phyloP scores from a whole-genome alignment of 1,140 invertebrate species.

The Nephotettix cincticeps region DNA sequence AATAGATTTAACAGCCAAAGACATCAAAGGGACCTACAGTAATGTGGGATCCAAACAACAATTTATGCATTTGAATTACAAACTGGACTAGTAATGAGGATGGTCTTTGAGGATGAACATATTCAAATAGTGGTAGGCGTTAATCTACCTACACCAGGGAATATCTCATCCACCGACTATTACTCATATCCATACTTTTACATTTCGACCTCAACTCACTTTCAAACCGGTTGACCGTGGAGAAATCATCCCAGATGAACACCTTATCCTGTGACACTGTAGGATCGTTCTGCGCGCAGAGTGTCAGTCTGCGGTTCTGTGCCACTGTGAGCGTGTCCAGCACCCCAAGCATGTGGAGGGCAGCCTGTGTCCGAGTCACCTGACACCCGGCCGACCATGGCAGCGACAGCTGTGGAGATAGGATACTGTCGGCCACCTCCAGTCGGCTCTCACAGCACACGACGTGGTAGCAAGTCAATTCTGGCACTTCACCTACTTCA shows the following conservation, averaged over 20 bases:
- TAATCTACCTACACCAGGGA: too few species aligned
- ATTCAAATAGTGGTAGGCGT: background rate
- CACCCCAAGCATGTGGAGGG: conserved; percentile 84
- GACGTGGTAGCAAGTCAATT: conserved; percentile 38
- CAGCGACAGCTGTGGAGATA: conserved; percentile 78
- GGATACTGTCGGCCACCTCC: conserved; percentile 51
- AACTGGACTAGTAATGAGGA: too few species aligned
- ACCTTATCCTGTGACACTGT: conserved; percentile 40
- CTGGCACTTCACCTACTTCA: background rate
- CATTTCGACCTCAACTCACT: too few species aligned
- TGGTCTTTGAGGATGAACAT: background rate
- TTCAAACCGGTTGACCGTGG: conserved; percentile 86
- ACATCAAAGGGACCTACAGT: too few species aligned
- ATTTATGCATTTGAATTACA: too few species aligned
- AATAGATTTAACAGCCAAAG: too few species aligned
- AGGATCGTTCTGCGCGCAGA: conserved; percentile 22
- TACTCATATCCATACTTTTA: too few species aligned
- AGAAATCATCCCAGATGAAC: conserved; percentile 78
- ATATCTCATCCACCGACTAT: too few species aligned
- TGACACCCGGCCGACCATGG: conserved; percentile 67
- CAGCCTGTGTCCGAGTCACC: conserved; percentile 80
- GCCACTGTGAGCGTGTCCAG: conserved; percentile 85
- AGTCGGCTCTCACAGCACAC: conserved; percentile 34
- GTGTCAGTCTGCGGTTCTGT: conserved; percentile 63
- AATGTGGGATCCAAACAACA: too few species aligned